Percentiles rank a stretch among this genome's conserved stretches.
Conservation (phyloP, 2,888 invertebrate species). For the Hypomecis atomaria region DNA sequence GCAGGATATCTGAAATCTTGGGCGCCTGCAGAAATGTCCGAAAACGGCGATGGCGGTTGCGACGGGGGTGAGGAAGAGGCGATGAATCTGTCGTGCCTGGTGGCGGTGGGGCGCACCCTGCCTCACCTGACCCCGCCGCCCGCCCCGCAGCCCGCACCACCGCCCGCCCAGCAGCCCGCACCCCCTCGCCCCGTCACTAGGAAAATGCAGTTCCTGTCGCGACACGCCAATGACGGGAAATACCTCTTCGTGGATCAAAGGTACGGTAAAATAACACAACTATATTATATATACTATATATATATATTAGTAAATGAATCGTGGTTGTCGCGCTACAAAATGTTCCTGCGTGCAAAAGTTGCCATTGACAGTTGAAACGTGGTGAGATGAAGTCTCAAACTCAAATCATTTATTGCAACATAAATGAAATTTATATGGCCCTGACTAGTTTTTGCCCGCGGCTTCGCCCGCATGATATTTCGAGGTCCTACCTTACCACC, state of each 20-base stretch:
- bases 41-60: conserved; percentile 87
- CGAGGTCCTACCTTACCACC: too few relatives aligned
- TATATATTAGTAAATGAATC: too few relatives aligned
- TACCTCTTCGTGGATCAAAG: conserved; percentile 97
- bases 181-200: conserved; percentile 71
- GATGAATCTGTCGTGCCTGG: conserved; percentile 93
- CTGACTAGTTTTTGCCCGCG: too few relatives aligned
- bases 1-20: conserved; percentile 94
- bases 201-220: conserved; percentile 90
- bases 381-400: too few relatives aligned
- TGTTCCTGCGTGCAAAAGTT: too few relatives aligned
- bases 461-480: too few relatives aligned
- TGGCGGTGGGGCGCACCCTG: conserved; percentile 92
- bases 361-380: too few relatives aligned
- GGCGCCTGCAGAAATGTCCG: conserved; percentile 91
- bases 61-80: conserved; percentile 83
- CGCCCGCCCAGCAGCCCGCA: conserved; percentile 8
- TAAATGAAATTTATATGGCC: too few relatives aligned
- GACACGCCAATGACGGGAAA: conserved; percentile 96
- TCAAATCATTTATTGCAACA: too few relatives aligned
- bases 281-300: too few relatives aligned
- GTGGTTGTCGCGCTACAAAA: too few relatives aligned
- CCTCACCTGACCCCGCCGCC: conserved; percentile 83
- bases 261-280: conserved; percentile 66
- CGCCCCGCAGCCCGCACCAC: conserved; percentile 42